Base-by-base conservation (phyloP, 2,888 invertebrate species). In the Ophioninae sp. region DNA sequence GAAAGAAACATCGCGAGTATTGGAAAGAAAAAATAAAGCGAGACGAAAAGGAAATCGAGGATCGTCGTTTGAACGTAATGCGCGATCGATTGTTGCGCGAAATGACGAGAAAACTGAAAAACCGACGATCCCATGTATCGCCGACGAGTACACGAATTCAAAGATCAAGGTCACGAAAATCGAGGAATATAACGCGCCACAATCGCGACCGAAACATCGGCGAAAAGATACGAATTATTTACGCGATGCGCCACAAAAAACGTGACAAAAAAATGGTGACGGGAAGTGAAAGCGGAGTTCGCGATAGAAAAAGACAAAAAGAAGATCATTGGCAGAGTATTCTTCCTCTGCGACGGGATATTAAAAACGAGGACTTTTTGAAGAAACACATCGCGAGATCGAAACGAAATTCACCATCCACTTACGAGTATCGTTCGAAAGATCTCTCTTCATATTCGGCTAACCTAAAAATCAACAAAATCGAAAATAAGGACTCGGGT, bases 191-290 rank as follows among this genome's bases (percentile, higher is more conserved):
- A 0, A n/a, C 59, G 2, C 39, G 23, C 20, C 56, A 62, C 10
- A 39, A 72, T 56, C 30, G 39, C 8, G 30, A 61, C 17, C 56
- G 57, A 10, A 72, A 80, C 0, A 79, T 87, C 10, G 67, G 85
- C 13, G 87, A 87, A 68, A 87, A 86, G 64, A 87, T 87, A 41
- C 82, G 85, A 57, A 86, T 87, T 30, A 59, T 86, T 39, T 87
- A 87, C 64, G 81, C 80, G 0, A 80, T 87, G 83, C 73, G 73
- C 61, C 85, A 80, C 64, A 73, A 76, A 44, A 81, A 83, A 10
- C 23, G 68, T 0, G 44, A 57, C 8, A 30, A 59, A 8, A 82
- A 75, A 57, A 41, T 57, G 50, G 20, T 7, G 8, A 20, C 8
- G 30, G 73, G 37, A 64, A 17, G 50, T 74, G 13, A 44, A 0